A percentile compares a stretch with the other conserved stretches of the same genome.
phyloP scores from a whole-genome alignment of 2,888 invertebrate genomes.

The Apotomis turbidana region DNA sequence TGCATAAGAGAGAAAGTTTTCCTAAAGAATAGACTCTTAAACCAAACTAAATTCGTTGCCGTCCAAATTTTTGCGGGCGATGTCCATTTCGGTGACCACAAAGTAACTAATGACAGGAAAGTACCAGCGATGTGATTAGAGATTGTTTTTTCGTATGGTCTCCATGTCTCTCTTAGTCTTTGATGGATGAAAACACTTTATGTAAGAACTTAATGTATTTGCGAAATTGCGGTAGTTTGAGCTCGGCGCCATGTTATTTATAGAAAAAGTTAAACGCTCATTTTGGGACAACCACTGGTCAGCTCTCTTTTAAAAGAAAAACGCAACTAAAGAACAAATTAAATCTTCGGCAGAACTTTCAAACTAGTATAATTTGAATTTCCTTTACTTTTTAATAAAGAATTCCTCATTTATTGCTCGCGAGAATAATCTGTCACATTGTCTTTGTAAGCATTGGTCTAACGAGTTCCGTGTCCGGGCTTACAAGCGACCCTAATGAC shows the following conservation, averaged over 20 bases:
- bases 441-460: constrained; percentile 17
- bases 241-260: neutral
- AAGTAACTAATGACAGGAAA: constrained; percentile 75
- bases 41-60: constrained; percentile 66
- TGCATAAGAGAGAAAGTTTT: constrained; percentile 72
- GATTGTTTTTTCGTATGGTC: constrained; percentile 56
- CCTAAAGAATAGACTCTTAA: constrained; percentile 61
- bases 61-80: constrained; percentile 61
- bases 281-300: neutral
- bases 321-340: neutral
- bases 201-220: constrained; percentile 28
- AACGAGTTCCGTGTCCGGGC: constrained; percentile 30
- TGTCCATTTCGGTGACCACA: constrained; percentile 64
- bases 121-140: constrained; percentile 60
- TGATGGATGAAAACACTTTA: constrained; percentile 36
- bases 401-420: neutral
- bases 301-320: constrained; percentile 2
- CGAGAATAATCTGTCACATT: constrained; percentile 19
- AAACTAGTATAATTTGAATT: neutral
- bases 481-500: constrained; percentile 34
- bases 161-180: constrained; percentile 50
- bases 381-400: neutral
- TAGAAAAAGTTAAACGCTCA: constrained; percentile 1
- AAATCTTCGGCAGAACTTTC: neutral
- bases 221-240: constrained; percentile 12